Evolutionary conservation across 1,140 invertebrate species (phyloP), one percentile per base, ranked within the genome.

Genomic region (Heliconius nattereri): DNA sequence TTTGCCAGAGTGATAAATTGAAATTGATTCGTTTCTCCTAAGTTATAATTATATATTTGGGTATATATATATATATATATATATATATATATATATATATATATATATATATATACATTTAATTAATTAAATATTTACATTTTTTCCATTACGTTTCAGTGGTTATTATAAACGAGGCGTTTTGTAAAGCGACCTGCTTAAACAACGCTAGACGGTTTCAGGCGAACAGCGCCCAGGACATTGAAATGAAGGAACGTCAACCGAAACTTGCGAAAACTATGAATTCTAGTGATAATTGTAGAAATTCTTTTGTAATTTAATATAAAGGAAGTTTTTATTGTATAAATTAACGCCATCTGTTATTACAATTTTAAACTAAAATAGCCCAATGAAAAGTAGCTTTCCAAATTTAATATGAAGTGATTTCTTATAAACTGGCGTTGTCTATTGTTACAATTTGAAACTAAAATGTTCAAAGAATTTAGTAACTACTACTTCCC

Each of bases 131-230:
- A 35, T 32, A 7, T 52, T 32, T 32, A 35, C 2, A 16, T 54
- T 29, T 40, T 57, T 11, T 57, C 6, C 16, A 16, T 45, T 5
- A 35, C 16, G 40, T 88, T 89, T 52, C 81, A 93, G 92, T 93
- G 79, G 76, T 92, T 3, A 85, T 92, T 13, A 78, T 93, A 54
- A 93, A 92, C 20, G 89, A 92, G 82, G 86, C 87, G 0, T 93
- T 89, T 75, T 93, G 92, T 79, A 90, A 92, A 80, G 40, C 87
- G 8, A 54, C 66, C 2, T 92, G 91, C 29, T 32, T 93, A 60
- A 86, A 87, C 13, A 89, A 89, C 54, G 87, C 87, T 7, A 83
- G 87, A 13, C 81, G 81, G 1, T 37, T 82, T n/a, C 70, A 76
- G 7, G 7, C 49, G 3, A 71, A 74, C 20, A 78, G 85, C 20